Evolutionary conservation across 2,797 vertebrate genomes (phyloP), one percentile per base, ranked within the genome.

Genomic region (Trichosurus vulpecula): DNA sequence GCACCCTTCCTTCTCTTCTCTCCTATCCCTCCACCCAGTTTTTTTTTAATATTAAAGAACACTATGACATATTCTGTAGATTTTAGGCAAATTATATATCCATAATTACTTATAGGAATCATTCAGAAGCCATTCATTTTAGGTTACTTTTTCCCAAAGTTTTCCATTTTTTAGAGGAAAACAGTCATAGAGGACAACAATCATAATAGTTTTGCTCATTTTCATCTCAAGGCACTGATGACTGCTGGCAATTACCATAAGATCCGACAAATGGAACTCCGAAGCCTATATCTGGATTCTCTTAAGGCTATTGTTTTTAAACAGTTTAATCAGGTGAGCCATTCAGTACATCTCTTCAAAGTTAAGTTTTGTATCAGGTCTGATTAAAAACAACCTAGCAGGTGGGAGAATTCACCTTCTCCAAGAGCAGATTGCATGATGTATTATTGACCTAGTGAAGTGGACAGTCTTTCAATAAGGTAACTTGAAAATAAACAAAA

Each of bases 281-380:
- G 98, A 98, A 99, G 99, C 92, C 98, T 96, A 13, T 99, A 98
- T 94, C 98, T 99, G 96, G 97, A 98, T 93, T 99, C 99, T 54
- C 98, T 99, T 95, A 99, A 99, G 98, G 99, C 99, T 96, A 98
- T 99, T 94, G 98, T 99, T 93, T 99, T 99, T 98, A 99, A 98
- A 97, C 99, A 99, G 54, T 99, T 98, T 97, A 98, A 99, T 96
- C 99, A 99, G 98, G 99, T 99, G 96, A 98, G 98, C 93, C 47
- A 11, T n/a, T 97, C 94, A 31, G 31, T 53, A 56, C 92, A 35
- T 94, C 56, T 52, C 11, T 92, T 91, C 91, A 92, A 95, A 97
- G 92, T 91, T 51, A 92, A 96, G 94, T 95, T 74, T 98, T 97
- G 61, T 95, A 97, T 97, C 94, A 96, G 95, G 92, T 90, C 25